phyloP scores from a whole-genome alignment of 2,888 invertebrate genomes.

The Kuschelorhynchus macadamiae region DNA sequence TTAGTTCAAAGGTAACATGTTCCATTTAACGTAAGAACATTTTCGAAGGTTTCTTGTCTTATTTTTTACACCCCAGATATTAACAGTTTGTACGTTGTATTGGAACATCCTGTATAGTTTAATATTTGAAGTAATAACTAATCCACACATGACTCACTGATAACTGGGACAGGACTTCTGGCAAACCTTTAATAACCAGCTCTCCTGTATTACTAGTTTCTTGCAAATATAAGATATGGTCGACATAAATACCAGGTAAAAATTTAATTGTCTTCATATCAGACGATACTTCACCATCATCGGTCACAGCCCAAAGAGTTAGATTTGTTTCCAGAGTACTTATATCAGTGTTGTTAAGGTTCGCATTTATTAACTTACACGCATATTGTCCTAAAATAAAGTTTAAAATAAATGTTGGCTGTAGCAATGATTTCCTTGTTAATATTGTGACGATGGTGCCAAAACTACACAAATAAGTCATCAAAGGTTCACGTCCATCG shows the following conservation, averaged over 20 bases:
- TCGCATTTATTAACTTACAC: conserved; percentile 62
- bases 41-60: too few species aligned
- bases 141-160: conserved; percentile 63
- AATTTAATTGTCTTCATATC: conserved; percentile 62
- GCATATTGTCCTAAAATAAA: conserved; percentile 63
- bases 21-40: too few species aligned
- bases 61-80: too few species aligned
- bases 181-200: conserved; percentile 71
- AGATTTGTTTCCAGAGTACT: conserved; percentile 62
- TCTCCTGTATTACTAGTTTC: conserved; percentile 56
- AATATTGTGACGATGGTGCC: too few species aligned
- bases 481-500: too few species aligned
- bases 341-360: conserved; percentile 57
- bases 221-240: conserved; percentile 55
- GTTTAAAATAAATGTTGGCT: not conserved
- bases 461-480: too few species aligned
- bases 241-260: conserved; percentile 63
- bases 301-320: conserved; percentile 62
- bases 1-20: too few species aligned
- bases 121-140: too few species aligned
- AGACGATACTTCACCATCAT: conserved; percentile 59
- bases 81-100: too few species aligned
- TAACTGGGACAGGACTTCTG: conserved; percentile 72
- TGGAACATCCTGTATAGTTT: too few species aligned
- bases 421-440: too few species aligned